These are phyloP conservation scores for Aramus guarauna DNA, from an alignment of 2,113 vertebrate species.

Conservation along the genomic window DNA sequence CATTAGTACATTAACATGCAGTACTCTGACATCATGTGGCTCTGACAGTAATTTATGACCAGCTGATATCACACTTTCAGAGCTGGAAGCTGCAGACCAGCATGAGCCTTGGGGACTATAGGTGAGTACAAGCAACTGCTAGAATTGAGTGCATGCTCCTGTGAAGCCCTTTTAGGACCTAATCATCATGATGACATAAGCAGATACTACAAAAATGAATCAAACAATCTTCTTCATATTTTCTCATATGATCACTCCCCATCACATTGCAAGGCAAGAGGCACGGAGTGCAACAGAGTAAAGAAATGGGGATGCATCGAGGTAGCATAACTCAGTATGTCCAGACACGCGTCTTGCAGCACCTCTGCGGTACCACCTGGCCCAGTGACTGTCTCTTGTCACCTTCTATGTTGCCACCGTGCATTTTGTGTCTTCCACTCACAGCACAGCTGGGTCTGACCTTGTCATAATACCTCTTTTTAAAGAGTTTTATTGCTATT, in stretches of 20 bases:
- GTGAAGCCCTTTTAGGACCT: not conserved
- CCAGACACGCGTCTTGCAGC: not conserved
- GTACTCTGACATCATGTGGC: not conserved
- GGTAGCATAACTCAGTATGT: not conserved
- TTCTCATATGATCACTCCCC: not conserved
- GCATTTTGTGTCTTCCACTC: not conserved
- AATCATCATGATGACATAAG: not conserved
- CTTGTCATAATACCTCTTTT: not conserved
- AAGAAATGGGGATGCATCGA: accelerated
- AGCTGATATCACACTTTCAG: not conserved
- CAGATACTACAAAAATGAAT: not conserved
- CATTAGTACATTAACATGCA: not conserved
- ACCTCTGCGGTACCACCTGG: not conserved
- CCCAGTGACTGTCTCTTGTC: not conserved
- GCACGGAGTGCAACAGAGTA: not conserved
- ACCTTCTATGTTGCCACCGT: not conserved
- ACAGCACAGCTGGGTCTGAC: not conserved
- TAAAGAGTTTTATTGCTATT: not conserved
- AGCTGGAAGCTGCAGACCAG: not conserved
- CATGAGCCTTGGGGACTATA: not conserved
- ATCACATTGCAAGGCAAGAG: not conserved
- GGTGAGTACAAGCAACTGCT: not conserved
- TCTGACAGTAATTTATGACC: constrained; percentile 25
- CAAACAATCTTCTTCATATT: not conserved
- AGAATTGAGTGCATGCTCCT: not conserved